Evolutionary conservation across 2,113 vertebrate genomes (phyloP).

Genomic region (Nymphicus hollandicus): DNA sequence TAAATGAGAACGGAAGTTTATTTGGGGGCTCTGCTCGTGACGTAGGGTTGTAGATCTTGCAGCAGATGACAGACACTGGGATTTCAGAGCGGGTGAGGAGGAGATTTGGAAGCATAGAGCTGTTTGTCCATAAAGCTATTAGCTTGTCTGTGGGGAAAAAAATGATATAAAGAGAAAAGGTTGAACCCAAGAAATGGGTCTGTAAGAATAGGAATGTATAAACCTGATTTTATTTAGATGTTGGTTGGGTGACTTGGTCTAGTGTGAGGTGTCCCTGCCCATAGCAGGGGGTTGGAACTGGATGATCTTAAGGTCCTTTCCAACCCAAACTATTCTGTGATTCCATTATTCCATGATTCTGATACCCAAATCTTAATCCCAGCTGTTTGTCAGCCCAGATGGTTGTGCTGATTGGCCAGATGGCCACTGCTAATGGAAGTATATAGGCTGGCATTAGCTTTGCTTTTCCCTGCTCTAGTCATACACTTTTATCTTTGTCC

Average conservation of each 20-base stretch:
- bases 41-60: background rate
- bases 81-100: background rate
- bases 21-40: slow-evolving; percentile 8
- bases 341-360: background rate
- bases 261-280: background rate
- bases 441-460: background rate
- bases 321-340: background rate
- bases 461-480: background rate
- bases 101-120: background rate
- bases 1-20: slow-evolving; percentile 50
- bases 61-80: background rate
- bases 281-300: background rate
- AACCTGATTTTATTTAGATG: background rate
- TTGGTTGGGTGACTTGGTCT: background rate
- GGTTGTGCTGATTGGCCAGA: background rate
- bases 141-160: background rate
- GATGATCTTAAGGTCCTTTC: background rate
- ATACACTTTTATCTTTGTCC: background rate
- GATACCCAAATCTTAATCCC: background rate
- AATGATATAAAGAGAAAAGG: accelerated
- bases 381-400: background rate
- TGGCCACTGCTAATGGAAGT: background rate
- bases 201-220: background rate
- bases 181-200: background rate
- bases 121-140: background rate